Evolutionary conservation across 2,888 invertebrate species (phyloP), one percentile per base, ranked within the genome.

Genomic region (Xylota segnis): DNA sequence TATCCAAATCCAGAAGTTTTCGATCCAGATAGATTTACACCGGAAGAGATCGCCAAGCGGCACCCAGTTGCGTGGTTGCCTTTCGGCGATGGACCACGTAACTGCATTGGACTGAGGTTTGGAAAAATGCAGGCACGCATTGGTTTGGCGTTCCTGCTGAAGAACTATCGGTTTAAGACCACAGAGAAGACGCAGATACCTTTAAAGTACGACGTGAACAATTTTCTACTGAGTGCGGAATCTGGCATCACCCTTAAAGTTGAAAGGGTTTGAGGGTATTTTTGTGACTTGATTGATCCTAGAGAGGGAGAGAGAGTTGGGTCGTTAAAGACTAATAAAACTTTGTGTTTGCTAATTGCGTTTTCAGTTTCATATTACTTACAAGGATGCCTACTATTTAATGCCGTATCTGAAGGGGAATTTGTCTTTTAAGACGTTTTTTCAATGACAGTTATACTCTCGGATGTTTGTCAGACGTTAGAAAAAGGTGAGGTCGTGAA

Each of bases 1-100:
- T 93, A 92, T 88, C 90, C 92, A 0, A 89, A 93, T 29, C 93
- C 93, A 0, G 90, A 91, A 6, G 88, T 88, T 50, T 93, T 93
- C 83, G 91, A 93, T 87, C 93, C 93, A 0, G 92, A 93, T 54
- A 90, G 93, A 61, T 93, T 93, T 86, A 89, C 88, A 0, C 88
- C 89, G 0, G 91, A 91, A 47, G 90, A 90, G 29, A 89, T 90
- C 0, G 88, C 88, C 14, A 82, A 88, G 43, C 88, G 91, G 0
- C 90, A 88, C 58, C 82, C 90, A 0, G 88, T 89, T 72, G 75
- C 91, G 5, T 91, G 89, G 89, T 34, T 91, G 14, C 89, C 90
- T 5, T 91, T 91, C 79, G 91, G 92, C 0, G 89, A 90, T n/a
- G 91, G 91, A 14, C 91, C 91, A 0, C 88, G 91, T 0, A 90